These are phyloP conservation scores for Plebejus anna DNA, from an alignment of 2,888 invertebrate species.

Conservation along the genomic window DNA sequence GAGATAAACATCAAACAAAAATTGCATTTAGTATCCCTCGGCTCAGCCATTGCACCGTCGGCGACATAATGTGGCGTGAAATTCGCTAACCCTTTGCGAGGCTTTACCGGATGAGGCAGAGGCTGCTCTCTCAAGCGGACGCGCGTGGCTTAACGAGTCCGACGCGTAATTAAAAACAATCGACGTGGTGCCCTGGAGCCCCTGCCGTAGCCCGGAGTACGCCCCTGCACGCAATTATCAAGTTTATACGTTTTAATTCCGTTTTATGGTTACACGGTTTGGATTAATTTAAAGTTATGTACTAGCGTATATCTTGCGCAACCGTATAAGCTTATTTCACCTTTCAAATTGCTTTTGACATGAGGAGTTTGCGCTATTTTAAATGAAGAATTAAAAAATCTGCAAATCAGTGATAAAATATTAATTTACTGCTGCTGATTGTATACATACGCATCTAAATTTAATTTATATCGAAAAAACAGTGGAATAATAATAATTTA, in stretches of 20 bases:
- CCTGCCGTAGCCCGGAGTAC: background rate
- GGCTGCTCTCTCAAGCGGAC: conserved; percentile 54
- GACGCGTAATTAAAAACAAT: conserved; percentile 36
- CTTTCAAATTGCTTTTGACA: background rate
- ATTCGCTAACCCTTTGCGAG: conserved; percentile 61
- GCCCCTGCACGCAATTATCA: conserved; percentile 6
- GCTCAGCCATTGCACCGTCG: conserved; percentile 40
- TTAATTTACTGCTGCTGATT: no score
- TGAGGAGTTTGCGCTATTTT: background rate
- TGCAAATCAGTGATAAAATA: background rate
- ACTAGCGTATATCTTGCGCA: background rate
- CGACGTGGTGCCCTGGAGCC: conserved; percentile 18
- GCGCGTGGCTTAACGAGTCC: conserved; percentile 44
- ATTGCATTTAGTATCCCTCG: conserved; percentile 35
- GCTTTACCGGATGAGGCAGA: conserved; percentile 45
- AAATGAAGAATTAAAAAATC: background rate
- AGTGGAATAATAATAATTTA: background rate
- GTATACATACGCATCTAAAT: no score
- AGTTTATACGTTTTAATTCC: conserved; percentile 21
- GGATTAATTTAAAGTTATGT: background rate
- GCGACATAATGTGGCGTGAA: conserved; percentile 73
- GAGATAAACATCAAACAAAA: conserved; percentile 16
- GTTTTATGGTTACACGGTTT: conserved; percentile 12
- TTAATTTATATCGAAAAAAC: no score
- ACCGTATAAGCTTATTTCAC: background rate